These are phyloP conservation scores for Venturia canescens DNA, from an alignment of 1,140 invertebrate species.

Conservation along the genomic window DNA sequence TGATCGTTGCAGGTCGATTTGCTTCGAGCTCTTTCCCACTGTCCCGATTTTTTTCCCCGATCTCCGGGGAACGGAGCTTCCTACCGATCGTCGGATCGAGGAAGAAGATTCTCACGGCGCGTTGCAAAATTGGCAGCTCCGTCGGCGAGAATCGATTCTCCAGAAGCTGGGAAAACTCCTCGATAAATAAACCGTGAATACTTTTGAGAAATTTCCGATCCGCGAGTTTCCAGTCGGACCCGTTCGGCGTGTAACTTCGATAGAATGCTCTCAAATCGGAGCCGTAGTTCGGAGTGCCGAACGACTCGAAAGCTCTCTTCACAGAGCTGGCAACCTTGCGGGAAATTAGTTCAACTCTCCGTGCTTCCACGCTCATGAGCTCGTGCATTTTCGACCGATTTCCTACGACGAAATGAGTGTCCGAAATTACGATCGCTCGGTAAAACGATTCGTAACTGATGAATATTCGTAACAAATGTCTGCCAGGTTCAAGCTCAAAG, in stretches of 20 bases:
- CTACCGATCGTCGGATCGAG: slow-evolving; percentile 53
- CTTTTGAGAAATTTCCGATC: slow-evolving; percentile 46
- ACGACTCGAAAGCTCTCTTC: slow-evolving; percentile 59
- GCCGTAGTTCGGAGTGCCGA: slow-evolving; percentile 59
- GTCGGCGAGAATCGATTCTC: background rate
- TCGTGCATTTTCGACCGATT: slow-evolving; percentile 60
- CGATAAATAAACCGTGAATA: slow-evolving; percentile 61
- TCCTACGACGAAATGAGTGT: slow-evolving; percentile 64
- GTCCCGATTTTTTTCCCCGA: background rate
- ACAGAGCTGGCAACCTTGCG: slow-evolving; percentile 51
- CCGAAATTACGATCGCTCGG: slow-evolving; percentile 61
- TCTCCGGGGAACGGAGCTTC: background rate
- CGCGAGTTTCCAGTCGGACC: background rate
- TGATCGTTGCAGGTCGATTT: slow-evolving; percentile 39
- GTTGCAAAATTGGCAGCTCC: background rate
- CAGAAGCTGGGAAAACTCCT: slow-evolving; percentile 53
- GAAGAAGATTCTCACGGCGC: slow-evolving; percentile 58
- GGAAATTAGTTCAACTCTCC: slow-evolving; percentile 36
- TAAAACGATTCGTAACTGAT: slow-evolving; percentile 59
- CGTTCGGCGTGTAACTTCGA: slow-evolving; percentile 61
- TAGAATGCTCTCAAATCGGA: slow-evolving; percentile 60
- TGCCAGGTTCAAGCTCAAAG: slow-evolving; percentile 63
- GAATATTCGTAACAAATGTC: slow-evolving; percentile 64
- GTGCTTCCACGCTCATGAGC: slow-evolving; percentile 62
- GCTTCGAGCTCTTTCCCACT: background rate